A percentile compares a stretch with the other conserved stretches of the same genome.
phyloP scores from a whole-genome alignment of 2,113 vertebrate genomes.

The Pongo abelii region DNA sequence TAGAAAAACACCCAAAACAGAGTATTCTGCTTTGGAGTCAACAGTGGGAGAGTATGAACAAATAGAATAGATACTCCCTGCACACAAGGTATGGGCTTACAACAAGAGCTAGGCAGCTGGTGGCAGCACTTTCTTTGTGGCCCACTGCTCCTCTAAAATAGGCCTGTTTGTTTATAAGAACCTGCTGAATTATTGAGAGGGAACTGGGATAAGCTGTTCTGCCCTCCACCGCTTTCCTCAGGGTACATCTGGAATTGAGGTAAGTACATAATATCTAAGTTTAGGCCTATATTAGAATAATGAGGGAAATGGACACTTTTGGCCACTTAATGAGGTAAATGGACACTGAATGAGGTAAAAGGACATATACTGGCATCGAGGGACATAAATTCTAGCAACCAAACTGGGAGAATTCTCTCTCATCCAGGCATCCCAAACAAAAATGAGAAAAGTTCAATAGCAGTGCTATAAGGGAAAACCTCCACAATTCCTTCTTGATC shows the following conservation, averaged over 20 bases:
- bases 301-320: background rate
- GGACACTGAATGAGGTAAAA: background rate
- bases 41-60: background rate
- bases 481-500: background rate
- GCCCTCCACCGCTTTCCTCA: background rate
- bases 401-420: background rate
- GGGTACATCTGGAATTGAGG: background rate
- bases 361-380: background rate
- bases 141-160: background rate
- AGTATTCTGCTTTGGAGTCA: background rate
- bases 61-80: background rate
- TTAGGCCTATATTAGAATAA: background rate
- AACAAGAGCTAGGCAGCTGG: background rate
- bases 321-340: background rate
- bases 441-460: background rate
- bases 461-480: background rate
- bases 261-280: background rate
- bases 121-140: background rate
- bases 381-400: background rate
- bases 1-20: background rate
- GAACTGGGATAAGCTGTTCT: background rate
- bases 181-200: background rate
- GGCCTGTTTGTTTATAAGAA: background rate
- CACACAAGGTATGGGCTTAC: background rate
- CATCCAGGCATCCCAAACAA: background rate